Evolutionary conservation across 2,797 vertebrate species (phyloP), one percentile per base, ranked within the genome.

Genomic region (Lycodopsis pacificus): DNA sequence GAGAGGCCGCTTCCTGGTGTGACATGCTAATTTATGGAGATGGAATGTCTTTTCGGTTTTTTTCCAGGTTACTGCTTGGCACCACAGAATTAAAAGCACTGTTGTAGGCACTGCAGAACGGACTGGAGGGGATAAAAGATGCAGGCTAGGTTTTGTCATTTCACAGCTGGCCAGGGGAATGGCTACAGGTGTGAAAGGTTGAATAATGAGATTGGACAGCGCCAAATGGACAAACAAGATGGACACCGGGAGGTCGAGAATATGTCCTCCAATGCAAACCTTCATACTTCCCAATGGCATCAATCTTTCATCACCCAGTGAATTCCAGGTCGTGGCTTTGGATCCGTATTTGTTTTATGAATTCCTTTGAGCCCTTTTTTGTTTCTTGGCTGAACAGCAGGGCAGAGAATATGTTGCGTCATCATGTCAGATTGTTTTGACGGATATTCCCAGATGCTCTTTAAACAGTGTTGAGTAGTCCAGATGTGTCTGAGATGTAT

Each of bases 1-100:
- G 66, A 83, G 64, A 61, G 62, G 76, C 32, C 66, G 53, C 73
- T 65, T 65, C 69, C 81, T 76, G 56, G 11, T 59, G 65, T 49
- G 64, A 77, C 71, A 32, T 25, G 53, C 48, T 82, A 66, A 91
- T 88, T 87, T 86, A 90, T 85, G 79, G 69, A 82, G 83, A 88
- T 82, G 59, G 61, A 58, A 81, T 27, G 73, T 30, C 61, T 70
- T 59, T 68, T 76, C 40, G 30, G 38, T 42, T 68, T 77, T 83
- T 79, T 73, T 34, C 32, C 79, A 81, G 77, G 71, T 86, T 82
- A 27, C 71, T 34, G 71, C 58, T 77, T 69, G 68, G 73, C 71
- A 71, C 72, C 77, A 15, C 51, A 19, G 62, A 82, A 82, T 82
- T 81, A 66, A 78, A 86, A 83, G 74, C 59, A n/a, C 40, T 65